These are phyloP conservation scores for Bovichtus variegatus DNA, from an alignment of 2,797 vertebrate genomes.

Conservation along the genomic window DNA sequence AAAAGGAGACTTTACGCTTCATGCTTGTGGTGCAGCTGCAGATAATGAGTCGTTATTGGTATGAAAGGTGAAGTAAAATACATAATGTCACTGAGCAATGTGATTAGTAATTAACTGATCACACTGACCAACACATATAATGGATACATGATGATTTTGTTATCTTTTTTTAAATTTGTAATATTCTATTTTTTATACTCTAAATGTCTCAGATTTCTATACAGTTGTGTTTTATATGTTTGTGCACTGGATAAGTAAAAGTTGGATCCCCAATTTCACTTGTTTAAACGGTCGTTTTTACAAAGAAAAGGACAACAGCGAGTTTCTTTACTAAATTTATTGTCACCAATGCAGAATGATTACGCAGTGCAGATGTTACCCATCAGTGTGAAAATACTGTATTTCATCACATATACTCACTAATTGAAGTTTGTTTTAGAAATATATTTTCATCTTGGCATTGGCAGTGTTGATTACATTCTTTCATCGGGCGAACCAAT, in stretches of 20 bases:
- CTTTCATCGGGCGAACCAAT: neutral
- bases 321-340: slow-evolving; percentile 75
- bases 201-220: neutral
- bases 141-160: neutral
- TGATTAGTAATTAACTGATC: neutral
- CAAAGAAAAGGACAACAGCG: slow-evolving; percentile 25
- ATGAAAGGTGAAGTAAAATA: neutral
- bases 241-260: neutral
- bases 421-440: slow-evolving; percentile 19
- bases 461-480: neutral
- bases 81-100: neutral
- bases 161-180: neutral
- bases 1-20: neutral
- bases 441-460: neutral
- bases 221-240: neutral
- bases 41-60: neutral
- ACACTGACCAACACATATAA: neutral
- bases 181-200: neutral
- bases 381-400: slow-evolving; percentile 23
- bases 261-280: neutral
- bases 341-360: slow-evolving; percentile 49
- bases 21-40: neutral
- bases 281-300: neutral
- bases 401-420: slow-evolving; percentile 4
- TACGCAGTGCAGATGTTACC: slow-evolving; percentile 37